Conservation (phyloP, 1,140 invertebrate genomes). For the Hylyphantes graminicola region DNA sequence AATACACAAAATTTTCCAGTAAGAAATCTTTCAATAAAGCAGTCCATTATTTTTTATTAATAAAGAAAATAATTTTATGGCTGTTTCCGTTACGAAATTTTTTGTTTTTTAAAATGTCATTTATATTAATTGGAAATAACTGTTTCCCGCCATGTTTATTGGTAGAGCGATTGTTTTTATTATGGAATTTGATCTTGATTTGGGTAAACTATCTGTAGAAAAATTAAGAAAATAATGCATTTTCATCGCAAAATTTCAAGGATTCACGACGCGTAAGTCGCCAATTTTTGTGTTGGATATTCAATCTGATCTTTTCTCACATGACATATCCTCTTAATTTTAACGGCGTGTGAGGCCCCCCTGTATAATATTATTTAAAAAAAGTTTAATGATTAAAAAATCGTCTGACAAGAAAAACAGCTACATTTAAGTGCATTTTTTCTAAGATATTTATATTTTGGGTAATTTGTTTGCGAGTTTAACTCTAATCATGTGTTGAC, state of each 20-base stretch:
- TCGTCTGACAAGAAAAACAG: too few relatives aligned
- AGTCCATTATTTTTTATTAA: neutral
- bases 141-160: slow-evolving; percentile 57
- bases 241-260: slow-evolving; percentile 18
- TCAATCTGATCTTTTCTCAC: neutral
- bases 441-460: too few relatives aligned
- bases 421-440: too few relatives aligned
- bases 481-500: too few relatives aligned
- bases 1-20: neutral
- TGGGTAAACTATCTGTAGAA: slow-evolving; percentile 6
- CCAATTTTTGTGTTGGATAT: neutral
- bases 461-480: too few relatives aligned
- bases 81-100: neutral
- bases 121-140: slow-evolving; percentile 48
- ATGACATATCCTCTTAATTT: slow-evolving; percentile 47
- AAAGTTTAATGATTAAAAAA: too few relatives aligned
- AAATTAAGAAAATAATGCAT: slow-evolving; percentile 17
- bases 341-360: slow-evolving; percentile 37
- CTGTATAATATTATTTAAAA: too few relatives aligned
- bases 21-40: neutral
- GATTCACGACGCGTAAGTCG: slow-evolving; percentile 38
- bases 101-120: slow-evolving; percentile 15
- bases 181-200: slow-evolving; percentile 22
- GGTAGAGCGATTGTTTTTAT: slow-evolving; percentile 49
- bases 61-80: neutral